These are phyloP conservation scores for Corythornis leucogaster DNA, from an alignment of 2,797 vertebrate species.

Conservation along the genomic window DNA sequence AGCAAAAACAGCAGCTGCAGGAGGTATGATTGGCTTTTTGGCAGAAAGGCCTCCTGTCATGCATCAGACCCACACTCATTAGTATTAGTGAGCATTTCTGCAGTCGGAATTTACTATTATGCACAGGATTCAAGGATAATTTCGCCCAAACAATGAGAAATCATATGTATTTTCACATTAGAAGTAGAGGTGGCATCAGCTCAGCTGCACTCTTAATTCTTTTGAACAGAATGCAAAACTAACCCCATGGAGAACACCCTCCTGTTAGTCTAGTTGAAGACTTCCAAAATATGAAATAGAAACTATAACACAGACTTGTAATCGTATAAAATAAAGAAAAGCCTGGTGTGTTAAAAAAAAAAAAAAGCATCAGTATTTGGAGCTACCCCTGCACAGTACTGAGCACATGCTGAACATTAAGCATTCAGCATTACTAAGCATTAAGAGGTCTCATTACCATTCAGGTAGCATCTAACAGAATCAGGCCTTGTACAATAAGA, in stretches of 20 bases:
- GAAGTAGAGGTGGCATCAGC: not conserved
- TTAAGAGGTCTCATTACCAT: not conserved
- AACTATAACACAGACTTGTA: not conserved
- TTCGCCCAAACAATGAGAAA: constrained; percentile 14
- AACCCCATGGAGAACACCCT: not conserved
- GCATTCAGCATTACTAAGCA: not conserved
- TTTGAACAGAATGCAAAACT: not conserved
- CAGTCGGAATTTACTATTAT: constrained; percentile 1
- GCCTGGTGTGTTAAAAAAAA: not conserved
- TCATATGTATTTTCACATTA: not conserved
- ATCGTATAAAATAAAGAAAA: not conserved
- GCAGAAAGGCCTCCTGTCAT: constrained; percentile 34
- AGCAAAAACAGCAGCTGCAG: constrained; percentile 42
- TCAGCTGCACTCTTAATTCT: not conserved
- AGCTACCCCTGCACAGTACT: not conserved
- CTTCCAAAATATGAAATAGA: not conserved
- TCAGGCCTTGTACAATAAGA: not conserved
- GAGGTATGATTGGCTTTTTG: constrained; percentile 17
- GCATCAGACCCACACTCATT: not conserved
- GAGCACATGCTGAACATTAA: not conserved
- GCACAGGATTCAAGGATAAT: not conserved
- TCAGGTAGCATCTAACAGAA: constrained; percentile 20
- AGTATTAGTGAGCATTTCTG: constrained; percentile 10
- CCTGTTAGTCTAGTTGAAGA: not conserved
- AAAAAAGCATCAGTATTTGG: not conserved